Conservation (phyloP, 2,797 vertebrate species). For the Falco naumanni region DNA sequence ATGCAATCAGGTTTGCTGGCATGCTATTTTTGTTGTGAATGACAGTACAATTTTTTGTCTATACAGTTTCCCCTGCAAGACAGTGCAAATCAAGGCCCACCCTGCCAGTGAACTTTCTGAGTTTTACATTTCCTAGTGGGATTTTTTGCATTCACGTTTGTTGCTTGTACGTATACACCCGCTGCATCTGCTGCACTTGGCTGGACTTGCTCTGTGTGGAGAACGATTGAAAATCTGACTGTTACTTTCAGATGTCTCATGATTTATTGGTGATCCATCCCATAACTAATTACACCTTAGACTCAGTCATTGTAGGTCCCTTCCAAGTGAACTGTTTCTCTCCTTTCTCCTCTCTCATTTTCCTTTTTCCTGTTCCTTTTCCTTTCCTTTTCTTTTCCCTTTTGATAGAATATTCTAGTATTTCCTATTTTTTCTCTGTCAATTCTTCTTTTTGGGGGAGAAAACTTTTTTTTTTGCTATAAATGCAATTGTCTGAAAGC, state of each 20-base stretch:
- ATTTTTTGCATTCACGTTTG: neutral
- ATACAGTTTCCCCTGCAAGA: neutral
- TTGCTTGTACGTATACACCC: neutral
- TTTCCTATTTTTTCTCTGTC: neutral
- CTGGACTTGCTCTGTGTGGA: neutral
- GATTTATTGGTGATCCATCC: neutral
- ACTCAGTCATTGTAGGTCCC: neutral
- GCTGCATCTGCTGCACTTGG: fast-evolving
- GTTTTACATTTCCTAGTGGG: neutral
- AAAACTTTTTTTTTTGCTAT: neutral
- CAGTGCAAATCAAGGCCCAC: neutral
- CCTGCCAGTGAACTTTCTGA: neutral
- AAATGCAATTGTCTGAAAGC: neutral
- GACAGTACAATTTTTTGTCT: neutral
- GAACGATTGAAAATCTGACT: neutral
- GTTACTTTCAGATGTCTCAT: neutral
- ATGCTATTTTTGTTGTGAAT: neutral
- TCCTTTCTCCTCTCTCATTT: no score
- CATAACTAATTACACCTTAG: neutral
- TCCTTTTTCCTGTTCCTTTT: no score
- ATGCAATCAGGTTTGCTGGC: neutral
- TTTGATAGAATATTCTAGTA: no score
- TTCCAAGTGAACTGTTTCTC: neutral
- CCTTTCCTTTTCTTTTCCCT: neutral
- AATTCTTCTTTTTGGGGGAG: neutral